Evolutionary conservation across 2,888 invertebrate genomes (phyloP).

Genomic region (Hedya salicella): DNA sequence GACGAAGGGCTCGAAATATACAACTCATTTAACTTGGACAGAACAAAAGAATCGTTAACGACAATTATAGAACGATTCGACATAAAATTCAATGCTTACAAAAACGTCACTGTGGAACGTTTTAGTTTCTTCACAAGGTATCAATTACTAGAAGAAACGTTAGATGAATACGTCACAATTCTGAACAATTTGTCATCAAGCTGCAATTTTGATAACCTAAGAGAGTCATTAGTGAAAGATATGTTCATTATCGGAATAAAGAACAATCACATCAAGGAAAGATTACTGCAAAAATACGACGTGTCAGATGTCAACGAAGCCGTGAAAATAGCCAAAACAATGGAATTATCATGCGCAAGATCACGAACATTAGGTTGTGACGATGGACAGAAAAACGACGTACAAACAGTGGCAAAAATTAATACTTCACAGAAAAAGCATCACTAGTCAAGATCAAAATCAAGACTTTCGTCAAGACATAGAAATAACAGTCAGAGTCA

Average conservation of each 20-base stretch:
- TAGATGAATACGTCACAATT: not conserved
- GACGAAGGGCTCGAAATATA: conserved; percentile 34
- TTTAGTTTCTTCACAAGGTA: conserved; percentile 17
- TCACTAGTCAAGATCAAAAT: not conserved
- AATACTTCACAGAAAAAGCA: not conserved
- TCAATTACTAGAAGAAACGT: not conserved
- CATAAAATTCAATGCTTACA: conserved; percentile 12
- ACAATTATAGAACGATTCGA: conserved; percentile 17
- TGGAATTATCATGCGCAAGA: not conserved
- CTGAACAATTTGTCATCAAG: not conserved
- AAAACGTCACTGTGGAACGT: conserved; percentile 23
- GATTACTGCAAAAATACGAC: conserved; percentile 1
- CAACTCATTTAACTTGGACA: conserved; percentile 23
- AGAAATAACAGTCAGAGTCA: not conserved
- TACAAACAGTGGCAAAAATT: not conserved
- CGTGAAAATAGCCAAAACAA: not conserved
- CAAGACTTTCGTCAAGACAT: not conserved
- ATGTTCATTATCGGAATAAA: conserved; percentile 4
- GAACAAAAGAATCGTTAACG: conserved; percentile 7
- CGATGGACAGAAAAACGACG: not conserved
- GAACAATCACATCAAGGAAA: not conserved
- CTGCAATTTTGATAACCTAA: not conserved
- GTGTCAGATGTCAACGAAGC: not conserved
- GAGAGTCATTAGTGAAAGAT: conserved; percentile 1
- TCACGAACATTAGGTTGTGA: no score